Percentiles rank a stretch among this genome's conserved stretches.
Conservation (phyloP, 2,797 vertebrate genomes). For the Mormyrops boulengeri region DNA sequence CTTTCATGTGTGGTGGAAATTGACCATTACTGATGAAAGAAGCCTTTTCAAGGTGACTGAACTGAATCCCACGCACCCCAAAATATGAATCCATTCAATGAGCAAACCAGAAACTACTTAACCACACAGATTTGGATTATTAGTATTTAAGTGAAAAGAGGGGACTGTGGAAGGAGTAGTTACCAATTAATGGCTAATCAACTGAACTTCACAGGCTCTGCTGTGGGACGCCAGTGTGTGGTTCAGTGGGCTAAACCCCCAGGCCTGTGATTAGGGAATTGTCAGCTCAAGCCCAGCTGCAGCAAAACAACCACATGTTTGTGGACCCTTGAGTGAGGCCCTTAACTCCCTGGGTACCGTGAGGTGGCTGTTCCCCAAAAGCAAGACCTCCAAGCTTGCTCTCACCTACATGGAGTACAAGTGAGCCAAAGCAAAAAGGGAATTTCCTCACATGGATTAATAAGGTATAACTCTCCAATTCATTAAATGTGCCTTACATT, state of each 20-base stretch:
- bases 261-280: not conserved
- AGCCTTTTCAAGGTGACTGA: not conserved
- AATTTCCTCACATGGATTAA: no score
- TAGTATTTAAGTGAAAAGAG: not conserved
- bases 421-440: no score
- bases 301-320: not conserved
- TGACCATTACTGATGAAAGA: not conserved
- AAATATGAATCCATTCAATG: not conserved
- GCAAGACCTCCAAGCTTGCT: no score
- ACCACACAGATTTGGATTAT: not conserved
- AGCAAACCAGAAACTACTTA: not conserved
- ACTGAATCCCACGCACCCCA: not conserved
- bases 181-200: not conserved
- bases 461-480: not conserved
- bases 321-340: not conserved
- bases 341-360: not conserved
- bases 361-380: not conserved
- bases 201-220: not conserved
- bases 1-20: slow-evolving; percentile 17
- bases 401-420: no score
- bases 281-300: not conserved
- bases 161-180: slow-evolving; percentile 17
- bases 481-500: not conserved
- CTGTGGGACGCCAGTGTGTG: not conserved
- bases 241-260: not conserved